Evolutionary conservation across 2,113 vertebrate genomes (phyloP).

Genomic region (Etheostoma cragini): DNA sequence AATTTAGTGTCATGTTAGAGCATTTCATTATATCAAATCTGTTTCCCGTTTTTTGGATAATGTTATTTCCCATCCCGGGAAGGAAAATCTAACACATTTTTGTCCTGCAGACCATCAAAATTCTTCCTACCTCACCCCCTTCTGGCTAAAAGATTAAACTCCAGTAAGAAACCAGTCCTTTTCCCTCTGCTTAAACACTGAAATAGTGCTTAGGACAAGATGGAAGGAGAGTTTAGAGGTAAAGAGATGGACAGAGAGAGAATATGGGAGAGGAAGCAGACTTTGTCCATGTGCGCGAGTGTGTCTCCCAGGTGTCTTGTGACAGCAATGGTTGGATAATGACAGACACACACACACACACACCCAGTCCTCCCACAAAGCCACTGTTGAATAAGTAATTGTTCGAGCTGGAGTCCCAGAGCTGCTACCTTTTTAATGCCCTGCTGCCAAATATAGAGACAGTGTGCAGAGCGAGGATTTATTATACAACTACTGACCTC

Average conservation of each 20-base stretch:
- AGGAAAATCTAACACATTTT: not conserved
- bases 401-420: constrained; percentile 47
- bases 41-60: not conserved
- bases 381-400: constrained; percentile 58
- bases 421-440: constrained; percentile 50
- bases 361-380: constrained; percentile 25
- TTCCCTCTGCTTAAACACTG: not conserved
- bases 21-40: too few species aligned
- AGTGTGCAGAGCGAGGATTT: constrained; percentile 2
- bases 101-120: not conserved
- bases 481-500: constrained; percentile 54
- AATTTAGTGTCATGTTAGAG: not conserved
- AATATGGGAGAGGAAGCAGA: not conserved
- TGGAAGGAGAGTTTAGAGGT: not conserved
- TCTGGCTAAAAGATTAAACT: constrained; percentile 3
- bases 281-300: not conserved
- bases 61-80: not conserved
- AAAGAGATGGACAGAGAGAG: not conserved
- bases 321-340: not conserved
- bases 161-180: not conserved
- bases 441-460: constrained; percentile 54
- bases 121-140: not conserved
- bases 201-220: not conserved
- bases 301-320: constrained; percentile 26
- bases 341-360: constrained; percentile 19